Conservation (phyloP, 2,113 vertebrate species). For the Coreoperca whiteheadi region DNA sequence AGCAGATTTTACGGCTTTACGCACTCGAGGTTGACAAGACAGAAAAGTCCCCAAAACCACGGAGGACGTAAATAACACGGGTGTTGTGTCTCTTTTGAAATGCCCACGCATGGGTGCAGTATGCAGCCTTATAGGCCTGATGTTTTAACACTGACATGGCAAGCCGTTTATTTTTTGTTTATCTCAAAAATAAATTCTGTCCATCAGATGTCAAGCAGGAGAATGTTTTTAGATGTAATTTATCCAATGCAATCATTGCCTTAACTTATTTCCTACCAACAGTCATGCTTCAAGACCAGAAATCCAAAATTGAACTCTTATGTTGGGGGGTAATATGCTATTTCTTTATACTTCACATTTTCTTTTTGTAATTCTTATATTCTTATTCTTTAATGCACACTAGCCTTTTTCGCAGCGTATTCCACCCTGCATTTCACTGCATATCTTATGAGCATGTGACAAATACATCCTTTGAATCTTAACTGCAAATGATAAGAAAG, state of each 20-base stretch:
- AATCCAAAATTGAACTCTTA: not conserved
- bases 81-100: not conserved
- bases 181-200: not conserved
- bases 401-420: not conserved
- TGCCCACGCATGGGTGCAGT: not conserved
- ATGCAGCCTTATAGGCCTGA: not conserved
- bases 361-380: not conserved
- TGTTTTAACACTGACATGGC: not conserved
- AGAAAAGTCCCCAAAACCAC: slow-evolving; percentile 4
- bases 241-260: not conserved
- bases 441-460: not conserved
- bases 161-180: not conserved
- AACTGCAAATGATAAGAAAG: not conserved
- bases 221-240: not conserved
- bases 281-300: not conserved
- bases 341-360: not conserved
- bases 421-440: not conserved
- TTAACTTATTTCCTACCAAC: not conserved
- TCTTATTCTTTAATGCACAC: not conserved
- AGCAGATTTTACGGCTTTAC: not conserved
- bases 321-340: no score
- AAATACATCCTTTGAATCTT: not conserved
- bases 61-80: not conserved
- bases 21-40: not conserved
- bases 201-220: not conserved